Evolutionary conservation across 2,113 vertebrate species (phyloP), one percentile per base, ranked within the genome.

Genomic region (Alaudala cheleensis): DNA sequence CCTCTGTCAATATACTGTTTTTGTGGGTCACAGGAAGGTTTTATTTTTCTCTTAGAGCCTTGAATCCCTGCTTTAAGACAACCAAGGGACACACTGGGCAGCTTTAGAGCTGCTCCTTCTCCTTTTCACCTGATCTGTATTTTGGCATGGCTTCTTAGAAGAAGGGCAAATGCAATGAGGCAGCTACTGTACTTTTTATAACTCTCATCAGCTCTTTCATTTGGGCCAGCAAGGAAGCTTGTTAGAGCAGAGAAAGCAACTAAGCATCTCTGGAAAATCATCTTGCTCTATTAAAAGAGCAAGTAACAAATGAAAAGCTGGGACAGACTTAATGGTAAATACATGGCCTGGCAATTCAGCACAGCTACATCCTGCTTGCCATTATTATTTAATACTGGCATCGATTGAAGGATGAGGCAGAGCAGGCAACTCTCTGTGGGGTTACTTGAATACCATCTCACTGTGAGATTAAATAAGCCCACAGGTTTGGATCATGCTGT

Each of bases 291-390:
- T 92, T 95, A 93, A 90, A 95, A 94, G 93, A 90, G 62, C 74
- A 83, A 61, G 58, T 72, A 96, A 90, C 74, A 90, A 96, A 95
- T 94, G 88, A 96, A 94, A 96, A 95, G 95, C 90, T 76, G 79
- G 53, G 81, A 76, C 44, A 90, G 79, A 65, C 49, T 87, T 67
- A 80, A 71, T 53, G 66, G 88, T 72, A 94, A 95, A 88, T 90
- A 73, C 85, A 60, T 0, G 37, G 79, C 74, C 66, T 86, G 62
- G 66, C 79, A 93, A 82, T 20, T 94, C 79, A 90, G 92, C 85
- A 82, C 25, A 5, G 74, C 92, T 76, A 42, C 88, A 94, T 88
- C 90, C 93, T 88, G 66, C 65, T 61, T 67, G 57, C 70, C 28
- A 15, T 92, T 81, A 77, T 94, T 78, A 93, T 90, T 95, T 91